Evolutionary conservation across 2,797 vertebrate genomes (phyloP).

Genomic region (Malacoctenus gilli): DNA sequence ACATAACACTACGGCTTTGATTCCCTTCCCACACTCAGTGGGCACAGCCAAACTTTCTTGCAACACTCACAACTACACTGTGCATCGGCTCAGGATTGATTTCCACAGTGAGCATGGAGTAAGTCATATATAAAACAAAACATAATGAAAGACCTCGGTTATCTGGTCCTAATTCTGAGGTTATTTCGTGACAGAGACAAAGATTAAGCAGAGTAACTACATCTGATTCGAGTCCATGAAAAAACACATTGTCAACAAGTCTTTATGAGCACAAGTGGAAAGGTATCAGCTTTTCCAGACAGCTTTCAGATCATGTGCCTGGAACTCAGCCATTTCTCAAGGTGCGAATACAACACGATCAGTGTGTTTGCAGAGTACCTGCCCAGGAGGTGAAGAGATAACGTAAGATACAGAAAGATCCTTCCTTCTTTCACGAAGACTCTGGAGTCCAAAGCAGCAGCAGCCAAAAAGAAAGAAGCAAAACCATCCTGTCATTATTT

Average conservation of each 20-base stretch:
- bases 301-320: background rate
- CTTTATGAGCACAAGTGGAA: background rate
- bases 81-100: conserved; percentile 9
- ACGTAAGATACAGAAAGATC: conserved; percentile 1
- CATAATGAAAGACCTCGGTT: too few species aligned
- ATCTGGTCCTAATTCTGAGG: too few species aligned
- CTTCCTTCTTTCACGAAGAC: background rate
- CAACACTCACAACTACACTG: conserved; percentile 15
- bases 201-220: too few species aligned
- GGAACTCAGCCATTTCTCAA: conserved; percentile 12
- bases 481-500: conserved; percentile 8
- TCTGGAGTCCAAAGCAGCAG: background rate
- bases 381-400: conserved; percentile 10
- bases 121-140: too few species aligned
- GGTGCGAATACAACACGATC: conserved; percentile 4
- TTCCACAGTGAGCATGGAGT: background rate
- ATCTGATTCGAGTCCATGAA: too few species aligned
- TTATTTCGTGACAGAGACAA: too few species aligned
- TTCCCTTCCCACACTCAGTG: conserved; percentile 62
- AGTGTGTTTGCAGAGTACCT: conserved; percentile 9
- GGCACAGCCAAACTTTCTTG: conserved; percentile 53
- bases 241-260: too few species aligned
- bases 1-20: conserved; percentile 59
- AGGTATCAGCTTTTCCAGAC: background rate
- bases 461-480: background rate